Evolutionary conservation across 2,113 vertebrate species (phyloP).

Genomic region (Theropithecus gelada): DNA sequence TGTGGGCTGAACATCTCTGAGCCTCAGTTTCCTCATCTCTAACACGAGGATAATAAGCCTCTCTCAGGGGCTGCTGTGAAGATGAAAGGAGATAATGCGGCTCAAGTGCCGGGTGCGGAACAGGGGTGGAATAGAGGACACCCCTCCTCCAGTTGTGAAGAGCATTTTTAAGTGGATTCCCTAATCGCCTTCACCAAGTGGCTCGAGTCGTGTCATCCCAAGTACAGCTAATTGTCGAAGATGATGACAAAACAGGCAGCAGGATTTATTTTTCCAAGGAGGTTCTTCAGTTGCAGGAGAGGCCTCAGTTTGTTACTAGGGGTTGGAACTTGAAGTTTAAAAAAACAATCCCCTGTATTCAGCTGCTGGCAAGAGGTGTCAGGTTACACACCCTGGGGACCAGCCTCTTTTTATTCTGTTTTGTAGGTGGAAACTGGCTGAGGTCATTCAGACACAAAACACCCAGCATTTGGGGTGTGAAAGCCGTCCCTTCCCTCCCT

Average conservation of each 20-base stretch:
- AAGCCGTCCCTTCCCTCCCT: background rate
- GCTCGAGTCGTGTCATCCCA: background rate
- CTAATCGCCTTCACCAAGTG: background rate
- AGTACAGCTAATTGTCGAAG: background rate
- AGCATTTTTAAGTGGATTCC: background rate
- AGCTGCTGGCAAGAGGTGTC: slow-evolving; percentile 38
- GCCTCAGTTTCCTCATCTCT: background rate
- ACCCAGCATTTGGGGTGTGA: background rate
- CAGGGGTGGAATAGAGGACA: background rate
- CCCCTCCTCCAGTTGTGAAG: background rate
- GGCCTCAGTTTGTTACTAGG: slow-evolving; percentile 31
- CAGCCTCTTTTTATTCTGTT: background rate
- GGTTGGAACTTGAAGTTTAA: background rate
- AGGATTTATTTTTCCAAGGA: slow-evolving; percentile 14
- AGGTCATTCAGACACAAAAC: background rate
- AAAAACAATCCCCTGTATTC: slow-evolving; percentile 43
- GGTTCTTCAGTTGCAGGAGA: background rate
- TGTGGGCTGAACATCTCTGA: background rate
- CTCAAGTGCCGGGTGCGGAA: background rate
- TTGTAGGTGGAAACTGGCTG: background rate
- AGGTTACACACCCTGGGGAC: background rate
- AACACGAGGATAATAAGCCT: background rate
- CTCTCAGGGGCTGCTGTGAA: background rate
- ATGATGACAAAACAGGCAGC: background rate
- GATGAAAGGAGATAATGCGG: background rate